Conservation (phyloP, 2,888 invertebrate species). For the Empis livida region DNA sequence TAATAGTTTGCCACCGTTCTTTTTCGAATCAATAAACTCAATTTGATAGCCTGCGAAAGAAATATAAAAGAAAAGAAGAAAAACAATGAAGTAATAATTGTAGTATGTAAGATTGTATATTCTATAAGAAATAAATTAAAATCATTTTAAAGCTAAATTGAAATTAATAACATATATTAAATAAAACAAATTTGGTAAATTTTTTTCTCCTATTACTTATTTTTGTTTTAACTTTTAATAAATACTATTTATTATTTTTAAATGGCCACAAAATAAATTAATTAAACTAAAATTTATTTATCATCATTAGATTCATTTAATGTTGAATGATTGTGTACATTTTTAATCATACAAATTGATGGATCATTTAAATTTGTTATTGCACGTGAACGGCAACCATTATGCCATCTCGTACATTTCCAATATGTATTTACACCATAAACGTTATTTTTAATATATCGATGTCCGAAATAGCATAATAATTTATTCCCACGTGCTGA, state of each 20-base stretch:
- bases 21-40: constrained; percentile 35
- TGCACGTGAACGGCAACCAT: constrained; percentile 30
- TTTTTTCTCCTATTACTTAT: too few relatives aligned
- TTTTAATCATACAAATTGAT: constrained; percentile 25
- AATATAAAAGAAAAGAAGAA: not conserved
- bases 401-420: constrained; percentile 37
- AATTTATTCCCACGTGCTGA: constrained; percentile 31
- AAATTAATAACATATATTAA: too few relatives aligned
- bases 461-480: constrained; percentile 30
- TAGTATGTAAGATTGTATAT: not conserved
- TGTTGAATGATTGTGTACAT: constrained; percentile 30
- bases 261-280: too few relatives aligned
- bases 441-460: constrained; percentile 32
- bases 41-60: constrained; percentile 28
- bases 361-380: constrained; percentile 27
- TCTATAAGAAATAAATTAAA: too few relatives aligned
- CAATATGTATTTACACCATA: constrained; percentile 34
- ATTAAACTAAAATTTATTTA: too few relatives aligned
- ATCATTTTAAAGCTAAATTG: too few relatives aligned
- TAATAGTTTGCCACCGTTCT: constrained; percentile 34
- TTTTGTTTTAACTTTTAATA: too few relatives aligned
- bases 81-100: constrained; percentile 4
- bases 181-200: too few relatives aligned
- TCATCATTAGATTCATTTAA: too few relatives aligned
- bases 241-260: too few relatives aligned